Evolutionary conservation across 1,140 invertebrate species (phyloP), one percentile per base, ranked within the genome.

Genomic region (Mya arenaria): DNA sequence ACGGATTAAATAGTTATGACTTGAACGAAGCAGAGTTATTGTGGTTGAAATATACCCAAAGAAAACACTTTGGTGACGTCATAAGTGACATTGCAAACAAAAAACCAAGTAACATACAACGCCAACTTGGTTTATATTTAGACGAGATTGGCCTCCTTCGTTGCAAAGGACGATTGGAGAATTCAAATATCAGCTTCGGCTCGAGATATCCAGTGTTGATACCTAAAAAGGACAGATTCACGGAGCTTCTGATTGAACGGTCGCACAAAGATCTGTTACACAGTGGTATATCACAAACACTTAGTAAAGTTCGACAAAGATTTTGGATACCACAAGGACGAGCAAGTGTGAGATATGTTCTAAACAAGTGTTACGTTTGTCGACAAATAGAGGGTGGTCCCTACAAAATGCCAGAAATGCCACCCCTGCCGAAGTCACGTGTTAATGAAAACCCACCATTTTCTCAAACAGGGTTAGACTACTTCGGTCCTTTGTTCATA

Each of bases 401-500:
- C 19, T 52, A 52, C 48, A 52, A 52, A 52, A n/a, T 1, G 48
- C 48, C 48, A 52, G 25, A 52, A 17, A 52, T 62, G 32, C 60
- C 60, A 19, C 25, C 32, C 30, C 25, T 25, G 30, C 60, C 60
- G 19, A 62, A 62, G 28, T 62, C 19, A 17, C 17, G 60, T 23
- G 60, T 62, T 23, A 30, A 28, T 28, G 60, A 28, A 48, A 25
- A 37, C 23, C 19, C 37, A 44, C 44, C 68, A 71, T 71, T 71
- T 34, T 48, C 68, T n/a, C 17, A 19, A 13, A 52, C 23, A 19
- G 41, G 68, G n/a, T 19, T 71, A 8, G 68, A 56, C 23, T 73
- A 56, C 23, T 52, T 71, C 28, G 68, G 39, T 48, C 68, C 6
- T 10, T 41, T 71, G 34, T 41, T 25, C 34, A 36, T 71, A 8